Percentiles rank a stretch among this genome's conserved stretches.
Conservation (phyloP, 2,797 vertebrate species). For the Todus mexicanus region DNA sequence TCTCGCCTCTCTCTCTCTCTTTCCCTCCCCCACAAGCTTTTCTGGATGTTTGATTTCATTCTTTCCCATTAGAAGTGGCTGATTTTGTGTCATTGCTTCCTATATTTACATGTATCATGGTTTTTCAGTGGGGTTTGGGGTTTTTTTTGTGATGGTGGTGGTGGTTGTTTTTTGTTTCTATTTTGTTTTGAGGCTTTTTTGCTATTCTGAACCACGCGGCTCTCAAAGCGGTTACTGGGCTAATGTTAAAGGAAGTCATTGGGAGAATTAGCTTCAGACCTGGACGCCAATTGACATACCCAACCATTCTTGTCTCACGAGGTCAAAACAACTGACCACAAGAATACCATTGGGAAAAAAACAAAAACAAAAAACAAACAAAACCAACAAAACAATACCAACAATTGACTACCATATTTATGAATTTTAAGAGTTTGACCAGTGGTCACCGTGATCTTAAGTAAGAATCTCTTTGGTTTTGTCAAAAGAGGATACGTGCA, state of each 20-base stretch:
- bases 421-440: not conserved
- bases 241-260: conserved; percentile 65
- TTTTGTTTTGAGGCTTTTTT: conserved; percentile 46
- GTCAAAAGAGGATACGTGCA: not conserved
- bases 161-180: conserved; percentile 30
- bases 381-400: not conserved
- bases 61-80: conserved; percentile 59
- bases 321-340: not conserved
- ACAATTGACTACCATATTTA: not conserved
- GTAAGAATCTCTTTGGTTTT: not conserved
- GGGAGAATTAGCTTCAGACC: conserved; percentile 64
- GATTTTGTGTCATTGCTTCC: conserved; percentile 63
- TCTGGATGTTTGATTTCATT: conserved; percentile 63
- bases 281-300: conserved; percentile 49
- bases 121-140: conserved; percentile 19
- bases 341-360: not conserved
- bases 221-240: conserved; percentile 69
- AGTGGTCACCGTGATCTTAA: not conserved
- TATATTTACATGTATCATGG: conserved; percentile 56
- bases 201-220: conserved; percentile 60
- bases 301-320: not conserved
- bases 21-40: conserved; percentile 22
- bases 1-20: not conserved
- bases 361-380: not conserved
- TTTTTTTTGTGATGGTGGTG: conserved; percentile 31